Percentiles rank a stretch among this genome's conserved stretches.
Conservation (phyloP, 2,888 invertebrate genomes). For the Dolomedes plantarius region DNA sequence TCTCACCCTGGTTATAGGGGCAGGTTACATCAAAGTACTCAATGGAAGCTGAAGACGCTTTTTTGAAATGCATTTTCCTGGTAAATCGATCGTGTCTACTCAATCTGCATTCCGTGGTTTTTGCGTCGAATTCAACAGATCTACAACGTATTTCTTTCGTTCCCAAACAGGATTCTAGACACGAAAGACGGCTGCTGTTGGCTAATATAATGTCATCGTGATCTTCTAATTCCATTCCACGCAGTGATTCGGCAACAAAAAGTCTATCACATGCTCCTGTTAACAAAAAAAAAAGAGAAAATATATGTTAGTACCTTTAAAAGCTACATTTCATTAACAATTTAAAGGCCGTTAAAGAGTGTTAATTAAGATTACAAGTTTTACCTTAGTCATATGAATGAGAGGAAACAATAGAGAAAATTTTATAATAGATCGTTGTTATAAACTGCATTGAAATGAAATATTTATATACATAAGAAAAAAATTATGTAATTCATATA, state of each 20-base stretch:
- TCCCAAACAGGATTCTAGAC: slow-evolving; percentile 76
- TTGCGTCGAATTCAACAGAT: slow-evolving; percentile 77
- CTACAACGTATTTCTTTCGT: slow-evolving; percentile 76
- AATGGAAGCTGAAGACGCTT: slow-evolving; percentile 73
- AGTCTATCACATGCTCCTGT: slow-evolving; percentile 68
- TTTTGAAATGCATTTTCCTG: slow-evolving; percentile 76
- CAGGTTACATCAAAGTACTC: slow-evolving; percentile 77
- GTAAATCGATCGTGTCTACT: slow-evolving; percentile 76
- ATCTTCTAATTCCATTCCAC: slow-evolving; percentile 75
- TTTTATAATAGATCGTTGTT: too few species aligned
- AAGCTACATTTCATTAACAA: too few species aligned
- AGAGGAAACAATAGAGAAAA: too few species aligned
- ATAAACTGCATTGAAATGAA: too few species aligned
- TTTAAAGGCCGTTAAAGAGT: too few species aligned
- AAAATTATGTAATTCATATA: too few species aligned
- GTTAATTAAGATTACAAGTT: too few species aligned
- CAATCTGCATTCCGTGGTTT: slow-evolving; percentile 75
- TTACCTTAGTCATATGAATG: too few species aligned
- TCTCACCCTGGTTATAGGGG: slow-evolving; percentile 65
- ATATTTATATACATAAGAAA: too few species aligned
- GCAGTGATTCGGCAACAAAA: slow-evolving; percentile 60
- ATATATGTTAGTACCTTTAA: too few species aligned
- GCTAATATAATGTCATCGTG: slow-evolving; percentile 75
- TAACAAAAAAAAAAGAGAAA: neutral
- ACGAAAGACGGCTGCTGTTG: slow-evolving; percentile 75